Percentiles rank a stretch among this genome's conserved stretches.
phyloP scores from a whole-genome alignment of 1,140 invertebrate species.

The Drosophila jambulina region DNA sequence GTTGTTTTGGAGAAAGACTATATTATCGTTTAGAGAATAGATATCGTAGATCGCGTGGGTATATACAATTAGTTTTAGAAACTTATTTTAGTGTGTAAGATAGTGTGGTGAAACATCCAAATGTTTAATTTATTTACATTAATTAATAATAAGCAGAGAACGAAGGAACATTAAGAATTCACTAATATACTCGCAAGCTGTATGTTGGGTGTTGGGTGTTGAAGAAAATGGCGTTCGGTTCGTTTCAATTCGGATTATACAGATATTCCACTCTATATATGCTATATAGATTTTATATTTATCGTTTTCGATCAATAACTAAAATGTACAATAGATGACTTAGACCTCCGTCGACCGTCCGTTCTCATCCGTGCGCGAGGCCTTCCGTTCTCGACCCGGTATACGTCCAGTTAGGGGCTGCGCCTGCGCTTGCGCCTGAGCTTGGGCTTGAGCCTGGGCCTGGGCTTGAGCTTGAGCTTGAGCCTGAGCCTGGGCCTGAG shows the following conservation, averaged over 20 bases:
- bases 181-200: slow-evolving; percentile 59
- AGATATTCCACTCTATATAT: slow-evolving; percentile 49
- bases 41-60: slow-evolving; percentile 50
- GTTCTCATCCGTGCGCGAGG: slow-evolving; percentile 79
- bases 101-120: slow-evolving; percentile 60
- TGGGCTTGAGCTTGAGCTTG: slow-evolving; percentile 67
- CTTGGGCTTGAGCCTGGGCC: slow-evolving; percentile 45
- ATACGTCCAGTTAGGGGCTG: slow-evolving; percentile 74
- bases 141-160: slow-evolving; percentile 68
- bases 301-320: slow-evolving; percentile 62
- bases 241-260: slow-evolving; percentile 70
- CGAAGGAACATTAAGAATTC: slow-evolving; percentile 79
- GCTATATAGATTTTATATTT: slow-evolving; percentile 58
- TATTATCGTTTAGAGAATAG: slow-evolving; percentile 46
- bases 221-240: slow-evolving; percentile 74
- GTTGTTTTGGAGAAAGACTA: slow-evolving; percentile 30
- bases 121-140: slow-evolving; percentile 69
- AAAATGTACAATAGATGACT: slow-evolving; percentile 60
- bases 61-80: slow-evolving; percentile 80
- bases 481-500: slow-evolving; percentile 54
- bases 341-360: slow-evolving; percentile 83
- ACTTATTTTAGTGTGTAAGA: slow-evolving; percentile 71
- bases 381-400: slow-evolving; percentile 78
- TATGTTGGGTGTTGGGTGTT: slow-evolving; percentile 36
- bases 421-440: slow-evolving; percentile 57